Evolutionary conservation across 2,888 invertebrate genomes (phyloP).

Genomic region (Meghimatium bilineatum): DNA sequence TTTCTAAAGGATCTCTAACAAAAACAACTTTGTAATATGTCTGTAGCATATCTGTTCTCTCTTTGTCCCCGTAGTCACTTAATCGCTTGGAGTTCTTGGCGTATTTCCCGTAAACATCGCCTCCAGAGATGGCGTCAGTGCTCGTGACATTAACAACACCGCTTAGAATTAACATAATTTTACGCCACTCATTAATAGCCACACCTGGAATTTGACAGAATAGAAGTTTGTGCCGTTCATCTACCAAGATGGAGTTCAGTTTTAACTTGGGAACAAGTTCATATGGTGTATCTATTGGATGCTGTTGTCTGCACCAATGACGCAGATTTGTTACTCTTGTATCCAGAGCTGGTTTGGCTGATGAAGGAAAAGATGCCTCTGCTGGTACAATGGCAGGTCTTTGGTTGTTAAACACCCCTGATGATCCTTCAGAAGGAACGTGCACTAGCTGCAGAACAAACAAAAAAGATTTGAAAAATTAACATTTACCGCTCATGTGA

Average conservation of each 20-base stretch:
- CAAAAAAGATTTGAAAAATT: no score
- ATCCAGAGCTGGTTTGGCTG: neutral
- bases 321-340: slow-evolving; percentile 49
- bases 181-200: slow-evolving; percentile 95
- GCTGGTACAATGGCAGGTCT: neutral
- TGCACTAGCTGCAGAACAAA: neutral
- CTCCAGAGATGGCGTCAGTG: slow-evolving; percentile 51
- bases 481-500: no score
- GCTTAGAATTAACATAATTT: slow-evolving; percentile 88
- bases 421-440: no score
- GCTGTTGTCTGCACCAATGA: slow-evolving; percentile 53
- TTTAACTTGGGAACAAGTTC: slow-evolving; percentile 47
- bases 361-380: neutral
- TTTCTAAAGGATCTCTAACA: slow-evolving; percentile 91
- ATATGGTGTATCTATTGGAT: slow-evolving; percentile 38
- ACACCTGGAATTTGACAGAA: slow-evolving; percentile 94
- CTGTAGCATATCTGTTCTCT: slow-evolving; percentile 46
- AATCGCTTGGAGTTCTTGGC: slow-evolving; percentile 50
- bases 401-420: neutral
- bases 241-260: slow-evolving; percentile 79
- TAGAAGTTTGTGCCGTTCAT: slow-evolving; percentile 87
- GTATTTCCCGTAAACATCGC: slow-evolving; percentile 55
- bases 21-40: slow-evolving; percentile 88
- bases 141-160: slow-evolving; percentile 74
- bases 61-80: slow-evolving; percentile 45